Evolutionary conservation across 2,797 vertebrate genomes (phyloP), one percentile per base, ranked within the genome.

Genomic region (Choloepus didactylus): DNA sequence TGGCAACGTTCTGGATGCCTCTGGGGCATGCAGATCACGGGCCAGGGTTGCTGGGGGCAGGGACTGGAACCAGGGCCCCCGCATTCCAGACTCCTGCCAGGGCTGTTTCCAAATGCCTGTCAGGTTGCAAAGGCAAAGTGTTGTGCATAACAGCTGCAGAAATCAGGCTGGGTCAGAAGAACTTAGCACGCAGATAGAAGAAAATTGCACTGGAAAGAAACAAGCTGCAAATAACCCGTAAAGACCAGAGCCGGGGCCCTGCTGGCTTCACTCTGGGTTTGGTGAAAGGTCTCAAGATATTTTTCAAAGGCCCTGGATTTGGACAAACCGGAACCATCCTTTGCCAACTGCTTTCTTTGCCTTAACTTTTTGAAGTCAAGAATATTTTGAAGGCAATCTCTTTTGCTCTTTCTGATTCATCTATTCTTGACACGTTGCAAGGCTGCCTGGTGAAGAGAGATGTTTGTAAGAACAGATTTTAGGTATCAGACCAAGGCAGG

Each of bases 141-240:
- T 6, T 5, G 5, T 4, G 35, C 11, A 1, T 1, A 38, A 35
- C 72, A 84, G 83, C 66, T 93, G 96, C 64, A 51, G 96, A n/a
- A 56, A 29, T 16, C 64, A 54, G 81, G 72, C 87, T n/a, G 56
- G 44, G 59, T 80, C 89, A 27, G 89, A 75, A 84, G 92, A 69
- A 66, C 76, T 35, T 44, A 67, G 93, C n/a, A 31, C 0, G 1
- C 69, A 66, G 88, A 62, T 4, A 23, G 92, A 56, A 62, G 92
- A 82, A 49, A 91, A 96, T 91, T 35, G 31, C 60, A 85, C 84
- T 29, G 14, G 88, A 95, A 75, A 89, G 93, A 94, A 87, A 89
- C 80, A 73, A 60, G 75, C 77, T 73, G 51, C 79, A 81, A 89
- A 89, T 72, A 69, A n/a, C 83, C 46, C 1, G 0, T 73, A 44